These are phyloP conservation scores for Acanthurus leucopareius DNA, from an alignment of 2,797 vertebrate species.

Conservation along the genomic window DNA sequence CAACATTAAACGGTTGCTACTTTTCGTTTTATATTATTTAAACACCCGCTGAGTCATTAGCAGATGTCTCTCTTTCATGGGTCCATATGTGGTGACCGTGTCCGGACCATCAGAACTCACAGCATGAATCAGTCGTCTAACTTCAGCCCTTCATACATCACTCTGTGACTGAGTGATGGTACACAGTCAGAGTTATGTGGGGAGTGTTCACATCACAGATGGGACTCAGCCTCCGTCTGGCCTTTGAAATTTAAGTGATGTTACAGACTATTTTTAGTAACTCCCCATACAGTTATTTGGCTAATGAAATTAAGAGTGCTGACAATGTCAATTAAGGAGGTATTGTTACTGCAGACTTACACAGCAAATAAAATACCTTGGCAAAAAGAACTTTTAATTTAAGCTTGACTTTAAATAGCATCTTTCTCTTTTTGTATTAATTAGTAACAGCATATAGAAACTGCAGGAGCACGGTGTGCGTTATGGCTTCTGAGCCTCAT, in stretches of 20 bases:
- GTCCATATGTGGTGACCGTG: neutral
- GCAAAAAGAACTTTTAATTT: neutral
- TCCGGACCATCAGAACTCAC: neutral
- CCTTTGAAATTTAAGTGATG: neutral
- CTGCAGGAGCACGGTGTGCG: constrained; percentile 9
- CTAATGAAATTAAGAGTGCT: no score
- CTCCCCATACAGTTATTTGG: neutral
- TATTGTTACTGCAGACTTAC: neutral
- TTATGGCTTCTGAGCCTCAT: constrained; percentile 16
- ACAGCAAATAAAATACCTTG: neutral
- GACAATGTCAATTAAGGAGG: neutral
- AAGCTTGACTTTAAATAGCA: constrained; percentile 3
- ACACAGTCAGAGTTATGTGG: neutral
- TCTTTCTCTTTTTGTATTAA: neutral
- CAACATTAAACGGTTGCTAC: neutral
- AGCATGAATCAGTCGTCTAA: neutral
- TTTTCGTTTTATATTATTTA: neutral
- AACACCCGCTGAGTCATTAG: neutral
- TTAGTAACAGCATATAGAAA: neutral
- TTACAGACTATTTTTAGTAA: neutral
- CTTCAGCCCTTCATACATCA: neutral
- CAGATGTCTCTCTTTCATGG: neutral
- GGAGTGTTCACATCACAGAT: neutral
- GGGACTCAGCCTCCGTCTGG: neutral
- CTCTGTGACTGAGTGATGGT: neutral